Evolutionary conservation across 2,113 vertebrate genomes (phyloP).

Genomic region (Ceyx cyanopectus): DNA sequence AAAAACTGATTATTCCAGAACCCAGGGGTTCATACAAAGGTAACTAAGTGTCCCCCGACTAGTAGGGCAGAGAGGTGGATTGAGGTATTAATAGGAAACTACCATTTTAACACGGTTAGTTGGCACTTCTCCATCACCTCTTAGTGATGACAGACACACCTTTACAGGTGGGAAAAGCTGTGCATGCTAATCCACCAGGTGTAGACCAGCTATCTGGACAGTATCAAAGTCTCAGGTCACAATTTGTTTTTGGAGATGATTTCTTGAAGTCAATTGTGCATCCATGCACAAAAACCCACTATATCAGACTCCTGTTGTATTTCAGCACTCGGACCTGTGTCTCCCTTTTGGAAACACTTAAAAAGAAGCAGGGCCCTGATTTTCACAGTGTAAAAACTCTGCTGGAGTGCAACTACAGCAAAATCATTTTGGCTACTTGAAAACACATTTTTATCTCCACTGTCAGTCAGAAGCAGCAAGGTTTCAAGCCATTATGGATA

Average conservation of each 20-base stretch:
- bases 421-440: background rate
- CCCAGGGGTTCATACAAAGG: conserved; percentile 43
- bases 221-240: background rate
- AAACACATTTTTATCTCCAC: background rate
- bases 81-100: background rate
- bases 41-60: background rate
- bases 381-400: background rate
- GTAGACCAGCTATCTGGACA: background rate
- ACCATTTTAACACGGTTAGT: background rate
- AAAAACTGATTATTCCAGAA: background rate
- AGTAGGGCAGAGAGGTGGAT: background rate
- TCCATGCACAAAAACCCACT: background rate
- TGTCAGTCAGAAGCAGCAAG: background rate
- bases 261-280: background rate
- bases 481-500: background rate
- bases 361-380: background rate
- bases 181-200: background rate
- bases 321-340: background rate
- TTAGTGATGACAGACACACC: background rate
- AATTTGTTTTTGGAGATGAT: background rate
- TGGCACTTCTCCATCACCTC: background rate
- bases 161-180: background rate
- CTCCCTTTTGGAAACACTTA: background rate
- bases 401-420: background rate
- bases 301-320: background rate